These are phyloP conservation scores for Lepilemur ruficaudatus DNA, from an alignment of 2,797 vertebrate genomes.

Conservation along the genomic window DNA sequence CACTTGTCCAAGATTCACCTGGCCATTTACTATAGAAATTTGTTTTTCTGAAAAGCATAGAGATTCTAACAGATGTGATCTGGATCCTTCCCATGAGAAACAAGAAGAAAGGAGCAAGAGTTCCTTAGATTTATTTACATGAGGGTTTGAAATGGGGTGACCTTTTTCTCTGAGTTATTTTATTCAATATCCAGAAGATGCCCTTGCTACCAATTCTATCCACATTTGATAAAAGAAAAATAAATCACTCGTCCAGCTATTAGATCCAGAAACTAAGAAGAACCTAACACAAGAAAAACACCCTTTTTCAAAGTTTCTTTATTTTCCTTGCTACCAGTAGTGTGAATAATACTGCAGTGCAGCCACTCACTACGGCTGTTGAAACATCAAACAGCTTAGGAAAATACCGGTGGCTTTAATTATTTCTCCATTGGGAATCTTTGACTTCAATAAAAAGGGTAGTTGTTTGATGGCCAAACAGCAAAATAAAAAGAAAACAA, in stretches of 20 bases:
- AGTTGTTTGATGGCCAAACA: conserved; percentile 63
- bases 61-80: not conserved
- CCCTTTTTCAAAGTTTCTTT: conserved; percentile 50
- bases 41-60: conserved; percentile 12
- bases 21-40: not conserved
- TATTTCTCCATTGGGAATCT: conserved; percentile 77
- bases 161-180: conserved; percentile 27
- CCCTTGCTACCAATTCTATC: not conserved
- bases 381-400: conserved; percentile 77
- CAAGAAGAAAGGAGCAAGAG: not conserved
- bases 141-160: not conserved
- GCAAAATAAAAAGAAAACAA: conserved; percentile 60
- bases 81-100: conserved; percentile 24
- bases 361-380: conserved; percentile 53
- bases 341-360: conserved; percentile 55
- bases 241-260: not conserved
- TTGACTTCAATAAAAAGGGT: conserved; percentile 69
- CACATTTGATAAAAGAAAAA: conserved; percentile 60
- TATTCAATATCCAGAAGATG: conserved; percentile 36
- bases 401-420: conserved; percentile 79
- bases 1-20: not conserved
- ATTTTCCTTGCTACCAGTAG: conserved; percentile 63
- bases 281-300: conserved; percentile 62
- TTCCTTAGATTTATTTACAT: not conserved
- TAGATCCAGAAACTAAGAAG: conserved; percentile 10